A percentile compares a stretch with the other conserved stretches of the same genome.
Evolutionary conservation across 2,888 invertebrate species (phyloP).

Genomic region (Heliconius hortense): DNA sequence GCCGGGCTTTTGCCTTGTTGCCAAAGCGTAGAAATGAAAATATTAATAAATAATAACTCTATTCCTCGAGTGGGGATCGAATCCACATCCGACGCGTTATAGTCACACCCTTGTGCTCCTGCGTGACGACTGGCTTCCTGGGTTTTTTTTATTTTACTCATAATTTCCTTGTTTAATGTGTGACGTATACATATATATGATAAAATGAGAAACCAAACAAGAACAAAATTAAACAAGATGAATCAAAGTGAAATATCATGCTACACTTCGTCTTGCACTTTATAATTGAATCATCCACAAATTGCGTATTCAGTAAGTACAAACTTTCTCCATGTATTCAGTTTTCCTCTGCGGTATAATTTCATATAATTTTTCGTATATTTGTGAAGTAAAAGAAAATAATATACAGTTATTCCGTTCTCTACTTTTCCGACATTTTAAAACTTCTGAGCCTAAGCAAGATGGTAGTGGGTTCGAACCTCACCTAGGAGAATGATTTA

Average conservation of each 20-base stretch:
- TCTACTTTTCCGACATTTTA: too few species aligned
- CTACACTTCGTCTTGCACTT: slow-evolving; percentile 2
- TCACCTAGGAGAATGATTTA: neutral
- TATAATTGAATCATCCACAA: slow-evolving; percentile 23
- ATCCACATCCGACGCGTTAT: too few species aligned
- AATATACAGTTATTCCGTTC: neutral
- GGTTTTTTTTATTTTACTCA: neutral
- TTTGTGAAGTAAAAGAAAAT: neutral
- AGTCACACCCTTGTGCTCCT: too few species aligned
- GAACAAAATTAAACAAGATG: slow-evolving; percentile 15
- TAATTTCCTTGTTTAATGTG: too few species aligned
- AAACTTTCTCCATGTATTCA: neutral
- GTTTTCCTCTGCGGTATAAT: neutral
- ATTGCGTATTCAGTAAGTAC: slow-evolving; percentile 11
- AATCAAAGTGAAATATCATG: slow-evolving; percentile 17
- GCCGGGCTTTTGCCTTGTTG: too few species aligned
- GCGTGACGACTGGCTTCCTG: too few species aligned
- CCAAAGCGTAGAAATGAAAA: too few species aligned
- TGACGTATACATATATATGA: neutral
- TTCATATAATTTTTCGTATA: neutral
- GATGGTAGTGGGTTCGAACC: neutral
- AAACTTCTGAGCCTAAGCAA: neutral
- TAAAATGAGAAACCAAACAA: neutral
- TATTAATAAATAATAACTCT: too few species aligned
- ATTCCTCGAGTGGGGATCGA: too few species aligned